Conservation (phyloP, 1,140 invertebrate genomes). For the Drosophila ambigua region DNA sequence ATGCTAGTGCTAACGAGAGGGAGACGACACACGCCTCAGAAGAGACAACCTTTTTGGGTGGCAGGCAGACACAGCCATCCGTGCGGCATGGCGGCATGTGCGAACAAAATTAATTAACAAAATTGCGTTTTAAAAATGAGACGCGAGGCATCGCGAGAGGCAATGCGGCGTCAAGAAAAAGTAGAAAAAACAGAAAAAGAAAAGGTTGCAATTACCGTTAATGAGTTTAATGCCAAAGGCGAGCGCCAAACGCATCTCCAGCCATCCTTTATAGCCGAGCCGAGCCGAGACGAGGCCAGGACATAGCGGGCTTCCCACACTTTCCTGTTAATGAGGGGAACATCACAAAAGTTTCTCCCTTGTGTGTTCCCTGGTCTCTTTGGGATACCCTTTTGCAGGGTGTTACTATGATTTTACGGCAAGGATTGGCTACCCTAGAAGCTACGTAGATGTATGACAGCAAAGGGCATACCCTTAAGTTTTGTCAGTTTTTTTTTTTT, state of each 20-base stretch:
- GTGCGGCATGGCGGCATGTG: slow-evolving; percentile 46
- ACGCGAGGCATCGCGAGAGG: slow-evolving; percentile 9
- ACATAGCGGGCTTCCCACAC: background rate
- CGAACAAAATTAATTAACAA: slow-evolving; percentile 78
- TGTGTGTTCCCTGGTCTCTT: slow-evolving; percentile 53
- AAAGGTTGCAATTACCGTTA: slow-evolving; percentile 81
- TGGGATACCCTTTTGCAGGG: background rate
- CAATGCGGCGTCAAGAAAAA: background rate
- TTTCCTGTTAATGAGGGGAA: slow-evolving; percentile 55
- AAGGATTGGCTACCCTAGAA: no score
- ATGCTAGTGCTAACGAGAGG: slow-evolving; percentile 61
- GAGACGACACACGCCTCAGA: slow-evolving; percentile 21
- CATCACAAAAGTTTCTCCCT: slow-evolving; percentile 45
- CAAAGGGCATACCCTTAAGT: no score
- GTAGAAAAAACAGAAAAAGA: slow-evolving; percentile 26
- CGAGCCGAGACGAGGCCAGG: no score
- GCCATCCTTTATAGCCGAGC: no score
- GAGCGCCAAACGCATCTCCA: slow-evolving; percentile 52
- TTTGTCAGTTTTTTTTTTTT: slow-evolving; percentile 12
- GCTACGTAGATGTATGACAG: no score
- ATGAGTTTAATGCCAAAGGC: slow-evolving; percentile 81
- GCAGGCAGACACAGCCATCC: background rate
- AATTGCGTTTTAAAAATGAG: slow-evolving; percentile 64
- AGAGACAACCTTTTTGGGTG: background rate
- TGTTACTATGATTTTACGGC: no score